Evolutionary conservation across 2,797 vertebrate genomes (phyloP), one percentile per base, ranked within the genome.

Genomic region (Loris lydekkerianus): DNA sequence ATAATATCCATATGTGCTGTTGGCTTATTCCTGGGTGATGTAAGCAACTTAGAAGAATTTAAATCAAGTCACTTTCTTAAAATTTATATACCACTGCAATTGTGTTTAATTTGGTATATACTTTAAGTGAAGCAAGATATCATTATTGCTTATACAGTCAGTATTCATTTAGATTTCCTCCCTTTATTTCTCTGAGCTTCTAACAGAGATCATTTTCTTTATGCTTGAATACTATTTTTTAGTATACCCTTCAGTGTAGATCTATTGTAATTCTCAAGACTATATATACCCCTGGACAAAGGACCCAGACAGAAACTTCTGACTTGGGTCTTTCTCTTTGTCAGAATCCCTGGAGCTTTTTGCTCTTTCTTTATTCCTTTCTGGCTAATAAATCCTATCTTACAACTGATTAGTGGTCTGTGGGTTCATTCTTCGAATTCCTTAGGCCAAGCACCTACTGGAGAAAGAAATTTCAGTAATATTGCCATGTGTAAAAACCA

Each of bases 41-140:
- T 63, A 73, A 90, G 20, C 20, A 84, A 61, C 37, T 37, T 53
- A 29, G 25, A 73, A 88, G 1, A 75, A 88, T 78, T 95, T 46
- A 92, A 69, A 46, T 27, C 37, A 56, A 31, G 27, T 67, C 7
- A 82, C 14, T 72, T 69, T 87, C 4, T 67, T 34, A 37, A 8
- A 58, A 63, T 3, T 61, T 81, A n/a, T 63, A 76, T 86, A 43
- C 14, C 5, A 90, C 43, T 82, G 5, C 9, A 40, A 2, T 61
- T 76, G 49, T 56, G 77, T 87, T 76, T 60, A 70, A 77, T 75
- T 82, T 73, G 1, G 0, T 43, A 27, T 77, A 75, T 60, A 37
- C n/a, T 91, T 86, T 75, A 82, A 85, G n/a, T 70, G n/a, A 96
- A 93, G 69, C 29, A 82, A 83, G 27, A 29, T 7, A 60, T 49